phyloP scores from a whole-genome alignment of 2,888 invertebrate species.

The Mesodorylaimus sp. region DNA sequence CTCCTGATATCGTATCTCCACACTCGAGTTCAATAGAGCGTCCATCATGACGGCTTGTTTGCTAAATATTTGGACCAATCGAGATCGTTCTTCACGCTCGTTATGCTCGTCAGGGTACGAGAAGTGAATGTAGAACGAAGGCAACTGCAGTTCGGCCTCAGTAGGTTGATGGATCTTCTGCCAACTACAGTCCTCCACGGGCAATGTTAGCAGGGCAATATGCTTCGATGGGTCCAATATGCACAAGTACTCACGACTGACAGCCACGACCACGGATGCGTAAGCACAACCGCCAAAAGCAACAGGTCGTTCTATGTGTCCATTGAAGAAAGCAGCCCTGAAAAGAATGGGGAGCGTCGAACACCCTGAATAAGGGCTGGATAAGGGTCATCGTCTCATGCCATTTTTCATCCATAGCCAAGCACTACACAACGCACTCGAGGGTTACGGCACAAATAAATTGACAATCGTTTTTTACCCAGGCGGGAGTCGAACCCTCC shows the following conservation, averaged over 20 bases:
- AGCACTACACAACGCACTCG: too few relatives aligned
- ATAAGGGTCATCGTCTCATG: too few relatives aligned
- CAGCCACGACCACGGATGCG: constrained; percentile 61
- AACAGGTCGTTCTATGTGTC: constrained; percentile 77
- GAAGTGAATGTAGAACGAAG: constrained; percentile 79
- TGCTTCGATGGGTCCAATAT: constrained; percentile 59
- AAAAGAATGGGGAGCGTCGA: constrained; percentile 21
- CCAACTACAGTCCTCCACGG: constrained; percentile 20
- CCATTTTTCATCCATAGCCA: too few relatives aligned
- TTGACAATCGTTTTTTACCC: too few relatives aligned
- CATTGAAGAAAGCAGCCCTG: constrained; percentile 81
- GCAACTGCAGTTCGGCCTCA: constrained; percentile 57
- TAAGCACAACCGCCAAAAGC: neutral
- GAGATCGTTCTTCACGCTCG: constrained; percentile 51
- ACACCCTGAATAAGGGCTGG: too few relatives aligned
- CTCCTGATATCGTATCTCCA: too few relatives aligned
- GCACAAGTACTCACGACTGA: constrained; percentile 63
- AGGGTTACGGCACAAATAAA: too few relatives aligned
- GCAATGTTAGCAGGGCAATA: constrained; percentile 17
- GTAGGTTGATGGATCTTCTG: constrained; percentile 23
- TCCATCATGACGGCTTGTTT: constrained; percentile 34
- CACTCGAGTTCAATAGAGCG: constrained; percentile 15
- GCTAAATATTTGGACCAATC: constrained; percentile 50
- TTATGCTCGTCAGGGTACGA: constrained; percentile 21
- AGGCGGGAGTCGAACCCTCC: too few relatives aligned